Percentiles rank a stretch among this genome's conserved stretches.
Evolutionary conservation across 1,140 invertebrate genomes (phyloP).

Genomic region (Nasonia longicornis): DNA sequence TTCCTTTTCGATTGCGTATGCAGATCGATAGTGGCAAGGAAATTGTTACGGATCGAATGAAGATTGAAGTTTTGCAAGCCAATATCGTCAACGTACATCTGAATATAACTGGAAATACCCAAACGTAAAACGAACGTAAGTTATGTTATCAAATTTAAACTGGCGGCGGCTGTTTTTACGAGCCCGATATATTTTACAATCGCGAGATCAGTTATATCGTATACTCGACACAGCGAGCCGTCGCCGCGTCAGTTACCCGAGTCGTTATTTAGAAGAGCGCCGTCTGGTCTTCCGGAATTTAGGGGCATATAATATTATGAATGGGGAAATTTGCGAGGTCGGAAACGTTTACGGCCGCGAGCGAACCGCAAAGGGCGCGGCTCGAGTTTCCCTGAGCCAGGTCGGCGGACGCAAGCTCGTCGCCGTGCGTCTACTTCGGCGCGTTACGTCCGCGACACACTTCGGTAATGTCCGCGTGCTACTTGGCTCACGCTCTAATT

Average conservation of each 20-base stretch:
- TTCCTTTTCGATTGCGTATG: background rate
- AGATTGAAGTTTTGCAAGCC: background rate
- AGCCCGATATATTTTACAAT: background rate
- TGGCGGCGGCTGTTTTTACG: background rate
- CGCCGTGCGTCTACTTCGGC: background rate
- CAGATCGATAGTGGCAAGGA: too few relatives aligned
- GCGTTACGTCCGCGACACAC: conserved; percentile 45
- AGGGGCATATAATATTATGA: conserved; percentile 24
- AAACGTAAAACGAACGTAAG: background rate
- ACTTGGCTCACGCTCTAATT: conserved; percentile 58
- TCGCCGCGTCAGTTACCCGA: background rate
- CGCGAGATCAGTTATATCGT: background rate
- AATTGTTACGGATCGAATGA: background rate
- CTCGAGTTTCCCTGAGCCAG: background rate
- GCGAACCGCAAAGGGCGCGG: conserved; percentile 3
- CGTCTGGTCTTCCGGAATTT: background rate
- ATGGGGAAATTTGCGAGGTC: conserved; percentile 17
- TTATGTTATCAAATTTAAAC: background rate
- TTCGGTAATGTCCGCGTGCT: conserved; percentile 50
- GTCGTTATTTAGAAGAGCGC: background rate
- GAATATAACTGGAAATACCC: too few relatives aligned
- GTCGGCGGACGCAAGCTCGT: conserved; percentile 2
- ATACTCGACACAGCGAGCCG: background rate
- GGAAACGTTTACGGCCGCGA: conserved; percentile 23
- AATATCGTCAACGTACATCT: too few relatives aligned